phyloP scores from a whole-genome alignment of 2,888 invertebrate genomes.

The Chloromyia formosa region DNA sequence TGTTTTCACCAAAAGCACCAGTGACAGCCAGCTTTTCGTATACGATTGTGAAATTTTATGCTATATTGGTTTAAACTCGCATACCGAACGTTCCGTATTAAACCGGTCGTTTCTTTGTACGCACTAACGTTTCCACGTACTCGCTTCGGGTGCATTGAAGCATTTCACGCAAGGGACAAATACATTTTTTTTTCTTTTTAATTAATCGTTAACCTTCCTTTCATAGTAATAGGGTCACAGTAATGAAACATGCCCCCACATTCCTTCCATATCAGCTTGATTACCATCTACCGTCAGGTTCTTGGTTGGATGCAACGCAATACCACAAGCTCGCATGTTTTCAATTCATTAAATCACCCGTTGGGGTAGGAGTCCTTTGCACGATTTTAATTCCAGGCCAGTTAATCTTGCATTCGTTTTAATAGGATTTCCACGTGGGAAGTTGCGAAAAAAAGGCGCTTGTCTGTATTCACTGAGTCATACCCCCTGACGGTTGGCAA shows the following conservation, averaged over 20 bases:
- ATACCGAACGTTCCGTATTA: too few relatives aligned
- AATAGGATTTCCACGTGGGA: constrained; percentile 21
- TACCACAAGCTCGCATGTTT: constrained; percentile 12
- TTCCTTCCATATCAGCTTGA: background rate
- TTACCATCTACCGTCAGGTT: background rate
- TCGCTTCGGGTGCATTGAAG: too few relatives aligned
- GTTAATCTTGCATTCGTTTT: constrained; percentile 34
- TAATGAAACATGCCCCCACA: background rate
- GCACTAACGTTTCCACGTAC: too few relatives aligned
- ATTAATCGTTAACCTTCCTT: background rate
- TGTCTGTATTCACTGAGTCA: constrained; percentile 2
- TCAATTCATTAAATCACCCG: constrained; percentile 31
- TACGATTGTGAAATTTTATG: too few relatives aligned
- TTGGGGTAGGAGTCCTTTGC: background rate
- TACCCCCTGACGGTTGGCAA: background rate
- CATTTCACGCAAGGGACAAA: too few relatives aligned
- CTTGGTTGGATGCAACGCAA: background rate
- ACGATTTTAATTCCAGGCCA: constrained; percentile 26
- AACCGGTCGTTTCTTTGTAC: too few relatives aligned
- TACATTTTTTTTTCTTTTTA: too few relatives aligned
- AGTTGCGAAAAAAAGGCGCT: background rate
- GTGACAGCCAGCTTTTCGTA: too few relatives aligned
- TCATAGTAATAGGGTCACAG: background rate
- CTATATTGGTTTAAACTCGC: too few relatives aligned
- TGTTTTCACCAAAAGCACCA: too few relatives aligned